Percentiles rank a stretch among this genome's conserved stretches.
phyloP scores from a whole-genome alignment of 2,113 vertebrate genomes.

The Thymallus thymallus region DNA sequence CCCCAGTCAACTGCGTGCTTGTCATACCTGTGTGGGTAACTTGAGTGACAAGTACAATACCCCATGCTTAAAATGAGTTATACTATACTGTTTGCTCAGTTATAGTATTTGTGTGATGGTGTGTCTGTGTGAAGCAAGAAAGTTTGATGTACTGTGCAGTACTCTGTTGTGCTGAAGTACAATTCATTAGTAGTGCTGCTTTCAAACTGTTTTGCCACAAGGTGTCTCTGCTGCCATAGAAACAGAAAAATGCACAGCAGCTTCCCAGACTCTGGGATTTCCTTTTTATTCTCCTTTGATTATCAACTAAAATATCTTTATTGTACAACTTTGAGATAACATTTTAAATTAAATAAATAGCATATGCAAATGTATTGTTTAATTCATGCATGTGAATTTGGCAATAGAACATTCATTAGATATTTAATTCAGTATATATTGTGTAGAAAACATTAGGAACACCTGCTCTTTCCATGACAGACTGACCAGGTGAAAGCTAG shows the following conservation, averaged over 20 bases:
- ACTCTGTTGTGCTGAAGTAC: too few species aligned
- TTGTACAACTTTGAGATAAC: not conserved
- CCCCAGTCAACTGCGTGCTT: conserved; percentile 77
- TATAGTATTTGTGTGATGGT: too few species aligned
- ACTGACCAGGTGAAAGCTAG: too few species aligned
- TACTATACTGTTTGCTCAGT: too few species aligned
- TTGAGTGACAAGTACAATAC: conserved; percentile 78
- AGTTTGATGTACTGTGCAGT: too few species aligned
- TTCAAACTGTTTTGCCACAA: conserved; percentile 40
- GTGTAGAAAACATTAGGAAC: too few species aligned
- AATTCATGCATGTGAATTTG: not conserved
- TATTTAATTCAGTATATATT: too few species aligned
- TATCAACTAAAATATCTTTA: not conserved
- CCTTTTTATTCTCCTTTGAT: not conserved
- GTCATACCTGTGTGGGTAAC: conserved; percentile 82
- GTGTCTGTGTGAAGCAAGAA: too few species aligned
- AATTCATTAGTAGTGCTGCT: not conserved
- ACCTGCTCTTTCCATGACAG: too few species aligned
- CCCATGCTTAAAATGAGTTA: conserved; percentile 74
- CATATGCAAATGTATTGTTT: not conserved
- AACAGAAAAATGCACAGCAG: conserved; percentile 11
- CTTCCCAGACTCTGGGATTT: not conserved
- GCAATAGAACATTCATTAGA: too few species aligned
- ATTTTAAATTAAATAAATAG: not conserved
- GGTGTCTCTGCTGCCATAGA: conserved; percentile 55